A percentile compares a stretch with the other conserved stretches of the same genome.
These are phyloP conservation scores for Oasisia sp. DNA, from an alignment of 2,888 invertebrate genomes.

Conservation along the genomic window DNA sequence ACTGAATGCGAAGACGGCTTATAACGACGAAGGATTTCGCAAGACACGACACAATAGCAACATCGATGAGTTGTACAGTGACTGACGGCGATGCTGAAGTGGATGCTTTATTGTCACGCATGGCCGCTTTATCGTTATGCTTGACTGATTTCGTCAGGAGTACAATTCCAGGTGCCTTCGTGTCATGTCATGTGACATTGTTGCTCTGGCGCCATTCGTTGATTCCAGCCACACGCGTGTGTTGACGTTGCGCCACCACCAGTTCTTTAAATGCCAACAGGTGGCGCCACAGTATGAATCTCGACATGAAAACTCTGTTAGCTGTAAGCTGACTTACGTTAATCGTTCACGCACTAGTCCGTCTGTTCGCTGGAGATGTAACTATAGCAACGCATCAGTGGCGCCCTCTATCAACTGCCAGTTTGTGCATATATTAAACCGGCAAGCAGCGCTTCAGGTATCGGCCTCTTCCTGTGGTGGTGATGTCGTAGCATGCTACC, in stretches of 20 bases:
- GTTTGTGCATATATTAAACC: neutral
- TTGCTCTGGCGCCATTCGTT: neutral
- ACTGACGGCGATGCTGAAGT: neutral
- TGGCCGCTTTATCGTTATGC: neutral
- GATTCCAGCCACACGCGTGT: neutral
- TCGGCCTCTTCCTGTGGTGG: neutral
- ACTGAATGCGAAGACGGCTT: conserved; percentile 70
- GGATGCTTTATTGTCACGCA: neutral
- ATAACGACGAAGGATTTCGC: conserved; percentile 32
- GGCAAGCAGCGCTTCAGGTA: neutral
- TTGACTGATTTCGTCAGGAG: neutral
- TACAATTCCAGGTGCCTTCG: conserved; percentile 6
- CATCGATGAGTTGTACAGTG: conserved; percentile 35
- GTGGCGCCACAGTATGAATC: neutral
- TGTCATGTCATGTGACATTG: neutral
- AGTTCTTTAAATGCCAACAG: neutral
- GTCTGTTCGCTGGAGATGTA: neutral
- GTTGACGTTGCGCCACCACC: neutral
- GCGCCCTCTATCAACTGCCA: neutral
- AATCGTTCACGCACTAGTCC: neutral
- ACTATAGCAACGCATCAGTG: neutral
- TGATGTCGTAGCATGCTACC: neutral
- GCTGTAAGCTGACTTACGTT: neutral
- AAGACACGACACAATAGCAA: conserved; percentile 40
- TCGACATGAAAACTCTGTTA: neutral